phyloP scores from a whole-genome alignment of 1,140 invertebrate genomes.

The Zaprionus inermis region DNA sequence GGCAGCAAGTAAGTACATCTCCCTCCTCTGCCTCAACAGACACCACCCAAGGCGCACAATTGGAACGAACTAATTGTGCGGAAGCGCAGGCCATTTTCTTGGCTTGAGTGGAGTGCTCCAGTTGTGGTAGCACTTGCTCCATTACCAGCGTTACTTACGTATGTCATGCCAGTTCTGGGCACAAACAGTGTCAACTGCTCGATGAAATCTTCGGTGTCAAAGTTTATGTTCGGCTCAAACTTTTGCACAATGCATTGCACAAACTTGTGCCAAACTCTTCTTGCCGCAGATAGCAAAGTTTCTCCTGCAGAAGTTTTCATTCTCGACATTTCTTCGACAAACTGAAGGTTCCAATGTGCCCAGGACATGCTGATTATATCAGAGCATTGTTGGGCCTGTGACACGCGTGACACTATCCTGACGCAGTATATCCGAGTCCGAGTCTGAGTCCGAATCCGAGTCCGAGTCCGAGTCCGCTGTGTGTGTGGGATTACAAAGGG shows the following conservation, averaged over 20 bases:
- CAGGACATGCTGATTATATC: slow-evolving; percentile 60
- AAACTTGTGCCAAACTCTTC: slow-evolving; percentile 46
- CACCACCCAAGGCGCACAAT: slow-evolving; percentile 32
- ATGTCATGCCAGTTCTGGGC: background rate
- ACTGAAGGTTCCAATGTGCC: slow-evolving; percentile 34
- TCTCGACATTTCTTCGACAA: slow-evolving; percentile 32
- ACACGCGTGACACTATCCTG: slow-evolving; percentile 72
- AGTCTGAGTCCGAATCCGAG: too few species aligned
- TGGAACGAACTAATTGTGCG: slow-evolving; percentile 75
- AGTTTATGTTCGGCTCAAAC: slow-evolving; percentile 62
- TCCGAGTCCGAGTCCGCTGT: too few species aligned
- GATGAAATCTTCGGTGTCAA: slow-evolving; percentile 60
- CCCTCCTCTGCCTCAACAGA: too few species aligned
- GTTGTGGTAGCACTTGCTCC: slow-evolving; percentile 50
- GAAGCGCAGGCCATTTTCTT: slow-evolving; percentile 61
- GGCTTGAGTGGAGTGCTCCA: slow-evolving; percentile 53
- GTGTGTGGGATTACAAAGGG: slow-evolving; percentile 50
- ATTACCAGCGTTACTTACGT: background rate
- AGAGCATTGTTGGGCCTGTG: slow-evolving; percentile 58
- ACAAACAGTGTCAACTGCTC: slow-evolving; percentile 46
- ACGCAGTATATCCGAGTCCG: slow-evolving; percentile 6
- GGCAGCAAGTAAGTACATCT: slow-evolving; percentile 17
- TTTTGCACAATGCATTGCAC: slow-evolving; percentile 71
- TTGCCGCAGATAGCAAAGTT: slow-evolving; percentile 65
- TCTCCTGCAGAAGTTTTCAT: slow-evolving; percentile 40